Evolutionary conservation across 2,797 vertebrate genomes (phyloP).

Genomic region (Naso thynnoides): DNA sequence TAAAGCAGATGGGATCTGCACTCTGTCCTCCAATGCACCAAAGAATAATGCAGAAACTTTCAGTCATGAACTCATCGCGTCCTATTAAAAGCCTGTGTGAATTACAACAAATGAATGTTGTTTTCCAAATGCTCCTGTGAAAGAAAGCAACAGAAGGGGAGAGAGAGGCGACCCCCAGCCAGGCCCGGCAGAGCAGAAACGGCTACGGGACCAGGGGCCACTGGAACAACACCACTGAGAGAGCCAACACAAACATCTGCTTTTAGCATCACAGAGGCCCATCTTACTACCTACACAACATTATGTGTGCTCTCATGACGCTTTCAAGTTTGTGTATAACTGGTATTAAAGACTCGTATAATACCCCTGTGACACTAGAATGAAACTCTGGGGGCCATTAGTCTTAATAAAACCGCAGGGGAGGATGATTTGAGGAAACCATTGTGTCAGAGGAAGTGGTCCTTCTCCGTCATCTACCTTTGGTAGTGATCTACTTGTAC

Average conservation of each 20-base stretch:
- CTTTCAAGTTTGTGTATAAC: slow-evolving; percentile 71
- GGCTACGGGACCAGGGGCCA: slow-evolving; percentile 51
- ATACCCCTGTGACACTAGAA: slow-evolving; percentile 72
- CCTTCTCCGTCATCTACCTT: slow-evolving; percentile 37
- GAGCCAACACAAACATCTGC: slow-evolving; percentile 81
- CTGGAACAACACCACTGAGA: slow-evolving; percentile 56
- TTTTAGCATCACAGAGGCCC: slow-evolving; percentile 74
- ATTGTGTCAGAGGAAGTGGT: slow-evolving; percentile 54
- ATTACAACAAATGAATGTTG: slow-evolving; percentile 58
- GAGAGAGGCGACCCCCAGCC: slow-evolving; percentile 42
- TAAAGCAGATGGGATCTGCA: slow-evolving; percentile 7
- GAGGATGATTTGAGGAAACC: slow-evolving; percentile 76
- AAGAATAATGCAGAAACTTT: slow-evolving; percentile 53
- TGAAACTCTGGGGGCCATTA: slow-evolving; percentile 73
- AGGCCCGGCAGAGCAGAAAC: slow-evolving; percentile 59
- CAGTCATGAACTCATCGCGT: slow-evolving; percentile 62
- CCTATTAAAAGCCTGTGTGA: slow-evolving; percentile 72
- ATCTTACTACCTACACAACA: slow-evolving; percentile 61
- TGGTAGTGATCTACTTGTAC: slow-evolving; percentile 22
- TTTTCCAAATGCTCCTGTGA: slow-evolving; percentile 63
- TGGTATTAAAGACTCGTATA: slow-evolving; percentile 69
- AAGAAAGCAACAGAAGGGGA: slow-evolving; percentile 42
- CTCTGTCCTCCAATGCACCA: slow-evolving; percentile 22
- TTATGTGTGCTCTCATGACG: slow-evolving; percentile 54
- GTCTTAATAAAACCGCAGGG: slow-evolving; percentile 81